A percentile compares a stretch with the other conserved stretches of the same genome.
These are phyloP conservation scores for Cepaea hortensis DNA, from an alignment of 2,888 invertebrate species.

Conservation along the genomic window DNA sequence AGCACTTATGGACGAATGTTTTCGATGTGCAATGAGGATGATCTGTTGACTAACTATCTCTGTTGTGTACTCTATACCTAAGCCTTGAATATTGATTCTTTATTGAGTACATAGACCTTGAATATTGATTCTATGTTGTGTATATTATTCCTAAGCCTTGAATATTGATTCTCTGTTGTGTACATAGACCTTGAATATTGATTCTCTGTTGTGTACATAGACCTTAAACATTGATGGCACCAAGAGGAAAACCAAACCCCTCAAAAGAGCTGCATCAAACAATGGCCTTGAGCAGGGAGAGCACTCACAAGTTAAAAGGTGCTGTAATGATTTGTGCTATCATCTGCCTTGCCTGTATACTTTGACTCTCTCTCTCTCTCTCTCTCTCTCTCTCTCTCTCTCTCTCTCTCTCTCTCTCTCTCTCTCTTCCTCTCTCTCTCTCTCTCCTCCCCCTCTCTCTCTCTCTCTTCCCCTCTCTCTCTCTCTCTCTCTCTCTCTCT, in stretches of 20 bases:
- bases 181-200: neutral
- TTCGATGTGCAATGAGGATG: too few relatives aligned
- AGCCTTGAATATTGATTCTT: too few relatives aligned
- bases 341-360: neutral
- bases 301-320: conserved; percentile 36
- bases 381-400: neutral
- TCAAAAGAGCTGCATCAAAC: conserved; percentile 21
- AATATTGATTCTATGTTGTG: neutral
- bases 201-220: neutral
- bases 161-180: conserved; percentile 5
- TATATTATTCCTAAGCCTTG: neutral
- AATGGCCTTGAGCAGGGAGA: neutral
- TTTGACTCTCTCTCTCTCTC: neutral
- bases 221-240: conserved; percentile 33
- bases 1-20: too few relatives aligned
- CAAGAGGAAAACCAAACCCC: conserved; percentile 17
- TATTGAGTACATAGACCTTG: neutral
- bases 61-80: too few relatives aligned
- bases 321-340: neutral
- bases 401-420: too few relatives aligned
- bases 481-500: too few relatives aligned
- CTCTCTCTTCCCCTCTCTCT: too few relatives aligned
- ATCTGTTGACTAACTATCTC: too few relatives aligned
- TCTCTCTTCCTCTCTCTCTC: too few relatives aligned
- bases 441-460: too few relatives aligned